phyloP scores from a whole-genome alignment of 2,888 invertebrate genomes.

The Diplazon laetatorius region DNA sequence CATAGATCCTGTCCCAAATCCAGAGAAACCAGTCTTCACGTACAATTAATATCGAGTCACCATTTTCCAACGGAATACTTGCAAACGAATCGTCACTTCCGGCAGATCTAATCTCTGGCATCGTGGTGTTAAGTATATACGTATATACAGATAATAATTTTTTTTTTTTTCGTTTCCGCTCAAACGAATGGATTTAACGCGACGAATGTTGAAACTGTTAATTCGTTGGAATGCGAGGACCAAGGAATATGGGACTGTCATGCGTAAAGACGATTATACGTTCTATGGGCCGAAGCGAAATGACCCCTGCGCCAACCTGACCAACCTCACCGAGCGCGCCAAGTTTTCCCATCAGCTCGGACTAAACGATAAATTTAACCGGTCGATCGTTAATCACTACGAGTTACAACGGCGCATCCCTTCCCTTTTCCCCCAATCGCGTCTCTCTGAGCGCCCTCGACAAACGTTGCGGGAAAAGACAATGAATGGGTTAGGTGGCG shows the following conservation, averaged over 20 bases:
- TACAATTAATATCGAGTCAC: no score
- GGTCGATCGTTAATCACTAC: slow-evolving; percentile 63
- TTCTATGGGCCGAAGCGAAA: slow-evolving; percentile 46
- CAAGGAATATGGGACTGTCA: slow-evolving; percentile 33
- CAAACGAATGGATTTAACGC: not conserved
- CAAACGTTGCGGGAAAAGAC: slow-evolving; percentile 58
- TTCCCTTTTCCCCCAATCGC: slow-evolving; percentile 8
- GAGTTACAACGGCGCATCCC: slow-evolving; percentile 55
- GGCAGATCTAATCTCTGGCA: not conserved
- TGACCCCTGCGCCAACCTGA: slow-evolving; percentile 59
- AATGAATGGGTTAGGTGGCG: slow-evolving; percentile 63
- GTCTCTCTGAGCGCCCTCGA: slow-evolving; percentile 13
- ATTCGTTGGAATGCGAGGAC: slow-evolving; percentile 22
- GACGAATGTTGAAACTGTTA: slow-evolving; percentile 11
- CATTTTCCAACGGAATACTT: no score
- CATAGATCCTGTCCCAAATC: no score
- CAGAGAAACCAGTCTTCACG: no score
- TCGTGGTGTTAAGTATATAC: not conserved
- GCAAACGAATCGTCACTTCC: no score
- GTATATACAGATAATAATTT: no score
- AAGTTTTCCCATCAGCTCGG: slow-evolving; percentile 61
- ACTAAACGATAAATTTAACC: slow-evolving; percentile 66
- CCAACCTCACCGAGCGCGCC: slow-evolving; percentile 62
- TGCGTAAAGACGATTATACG: slow-evolving; percentile 36
- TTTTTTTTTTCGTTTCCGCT: not conserved